Base-by-base conservation (phyloP, 1,140 invertebrate species). In the Drosophila truncata region DNA sequence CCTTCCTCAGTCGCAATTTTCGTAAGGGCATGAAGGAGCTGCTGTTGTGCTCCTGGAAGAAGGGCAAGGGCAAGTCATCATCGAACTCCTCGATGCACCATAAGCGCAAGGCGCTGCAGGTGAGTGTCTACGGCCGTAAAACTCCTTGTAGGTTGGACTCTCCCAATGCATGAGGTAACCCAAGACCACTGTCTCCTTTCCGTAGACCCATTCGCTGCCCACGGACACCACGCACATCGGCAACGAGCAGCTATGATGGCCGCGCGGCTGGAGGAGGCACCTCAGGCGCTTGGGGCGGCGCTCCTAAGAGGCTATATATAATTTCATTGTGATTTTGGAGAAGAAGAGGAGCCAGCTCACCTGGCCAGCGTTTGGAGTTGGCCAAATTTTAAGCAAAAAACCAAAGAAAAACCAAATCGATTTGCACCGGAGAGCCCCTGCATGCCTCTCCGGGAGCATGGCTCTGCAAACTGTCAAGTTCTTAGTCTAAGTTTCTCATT, bases 1-100 rank as follows among this genome's bases (percentile, higher is more conserved):
- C 97, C 3, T 96, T 97, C 88, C 94, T 98, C 46, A 97, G 96
- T 1, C 95, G 96, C 55, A 96, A 96, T 84, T 96, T 96, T 88
- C 94, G 95, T 52, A 95, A 95, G 85, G 95, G 95, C 7, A 96
- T 96, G 95, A 93, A 94, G 39, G 95, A 96, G 85, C 93, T 96
- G 14, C 71, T 96, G 6, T 93, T 95, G 49, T 96, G 95, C 84
- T 93, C 93, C 6, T 90, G 92, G 77, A 92, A 92, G 78, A 92
- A 92, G 70, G 82, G 87, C 74, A 93, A 93, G 66, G 78, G 86
- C 50, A 92, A 93, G 64, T 91, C 90, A n/a, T 91, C 91, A 8
- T 92, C 91, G 1, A 92, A 92, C 54, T 92, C 91, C 29, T 90
- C 90, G 76, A 91, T 91, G 86, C 90, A 90, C 70, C 91, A 93